phyloP scores from a whole-genome alignment of 2,888 invertebrate genomes.

The Agriopis aurantiaria region DNA sequence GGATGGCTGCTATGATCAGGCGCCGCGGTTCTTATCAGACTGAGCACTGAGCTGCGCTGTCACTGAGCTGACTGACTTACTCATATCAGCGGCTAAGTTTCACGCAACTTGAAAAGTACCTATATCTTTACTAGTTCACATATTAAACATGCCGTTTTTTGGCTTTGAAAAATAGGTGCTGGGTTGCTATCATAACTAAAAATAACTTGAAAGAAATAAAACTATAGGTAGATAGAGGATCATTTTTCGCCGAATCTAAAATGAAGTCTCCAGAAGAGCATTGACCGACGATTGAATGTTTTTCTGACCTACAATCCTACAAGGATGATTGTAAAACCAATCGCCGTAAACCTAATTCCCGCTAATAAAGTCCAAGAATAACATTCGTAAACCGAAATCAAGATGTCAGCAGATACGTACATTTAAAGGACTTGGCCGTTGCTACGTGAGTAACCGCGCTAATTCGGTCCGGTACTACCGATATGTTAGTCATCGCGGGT shows the following conservation, averaged over 20 bases:
- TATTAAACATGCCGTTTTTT: neutral
- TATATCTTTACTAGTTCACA: neutral
- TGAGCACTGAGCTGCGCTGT: no score
- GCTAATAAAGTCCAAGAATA: constrained; percentile 22
- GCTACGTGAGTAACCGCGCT: constrained; percentile 54
- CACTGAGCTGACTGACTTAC: no score
- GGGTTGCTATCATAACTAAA: no score
- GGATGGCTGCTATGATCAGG: no score
- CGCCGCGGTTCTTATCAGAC: no score
- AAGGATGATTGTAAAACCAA: constrained; percentile 31
- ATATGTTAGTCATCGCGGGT: constrained; percentile 50
- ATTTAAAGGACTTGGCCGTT: constrained; percentile 37
- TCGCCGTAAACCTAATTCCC: constrained; percentile 29
- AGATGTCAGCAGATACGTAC: constrained; percentile 28
- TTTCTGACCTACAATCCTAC: constrained; percentile 29
- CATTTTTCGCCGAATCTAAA: constrained; percentile 5
- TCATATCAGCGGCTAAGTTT: no score
- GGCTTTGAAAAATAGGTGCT: neutral
- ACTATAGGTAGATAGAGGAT: neutral
- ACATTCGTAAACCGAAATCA: constrained; percentile 16
- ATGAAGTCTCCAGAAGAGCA: neutral
- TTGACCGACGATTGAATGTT: constrained; percentile 16
- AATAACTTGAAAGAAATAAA: neutral
- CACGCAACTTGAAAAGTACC: neutral
- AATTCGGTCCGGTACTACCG: constrained; percentile 49